A percentile compares a stretch with the other conserved stretches of the same genome.
Conservation (phyloP, 2,113 vertebrate genomes). For the Xenus cinereus region DNA sequence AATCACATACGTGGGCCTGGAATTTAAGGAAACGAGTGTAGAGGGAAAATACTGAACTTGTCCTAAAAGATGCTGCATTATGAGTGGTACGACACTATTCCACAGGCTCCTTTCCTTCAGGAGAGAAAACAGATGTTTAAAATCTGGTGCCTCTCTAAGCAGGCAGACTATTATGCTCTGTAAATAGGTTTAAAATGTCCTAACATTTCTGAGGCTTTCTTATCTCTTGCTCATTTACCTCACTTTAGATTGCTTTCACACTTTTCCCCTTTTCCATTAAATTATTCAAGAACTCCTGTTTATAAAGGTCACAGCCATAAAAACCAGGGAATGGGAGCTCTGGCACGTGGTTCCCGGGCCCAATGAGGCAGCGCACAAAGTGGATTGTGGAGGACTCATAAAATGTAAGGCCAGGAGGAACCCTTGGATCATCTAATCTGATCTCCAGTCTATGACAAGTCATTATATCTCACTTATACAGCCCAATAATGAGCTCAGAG, state of each 20-base stretch:
- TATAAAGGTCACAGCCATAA: conserved; percentile 51
- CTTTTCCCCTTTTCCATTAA: conserved; percentile 16
- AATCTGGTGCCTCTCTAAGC: not conserved
- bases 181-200: conserved; percentile 54
- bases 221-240: conserved; percentile 30
- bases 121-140: conserved; percentile 20
- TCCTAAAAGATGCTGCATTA: not conserved
- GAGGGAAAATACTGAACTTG: not conserved
- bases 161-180: conserved; percentile 11
- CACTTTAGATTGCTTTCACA: conserved; percentile 43
- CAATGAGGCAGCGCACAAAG: conserved; percentile 21
- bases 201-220: conserved; percentile 42
- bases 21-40: not conserved
- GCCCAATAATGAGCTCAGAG: not conserved
- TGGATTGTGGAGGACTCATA: conserved; percentile 2
- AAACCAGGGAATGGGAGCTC: not conserved
- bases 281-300: conserved; percentile 52
- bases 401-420: not conserved
- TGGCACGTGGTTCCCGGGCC: conserved; percentile 6
- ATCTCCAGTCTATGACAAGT: not conserved
- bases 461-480: not conserved
- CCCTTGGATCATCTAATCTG: not conserved
- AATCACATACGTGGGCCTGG: not conserved
- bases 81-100: not conserved
- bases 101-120: not conserved